A percentile compares a stretch with the other conserved stretches of the same genome.
Conservation (phyloP, 2,797 vertebrate genomes). For the Xerus rutilus region DNA sequence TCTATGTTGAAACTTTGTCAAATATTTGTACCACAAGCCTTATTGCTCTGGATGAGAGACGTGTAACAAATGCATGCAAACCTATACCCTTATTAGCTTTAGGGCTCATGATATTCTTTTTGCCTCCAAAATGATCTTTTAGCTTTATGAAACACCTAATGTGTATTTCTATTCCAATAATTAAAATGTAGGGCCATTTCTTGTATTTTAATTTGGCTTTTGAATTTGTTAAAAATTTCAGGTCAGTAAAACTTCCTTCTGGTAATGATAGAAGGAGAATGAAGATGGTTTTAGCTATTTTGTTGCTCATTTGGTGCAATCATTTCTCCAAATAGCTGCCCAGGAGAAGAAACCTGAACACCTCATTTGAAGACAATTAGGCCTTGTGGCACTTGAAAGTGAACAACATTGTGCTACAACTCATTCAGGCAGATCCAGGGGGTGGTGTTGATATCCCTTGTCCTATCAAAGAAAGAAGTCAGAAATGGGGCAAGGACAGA, state of each 20-base stretch:
- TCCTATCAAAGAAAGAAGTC: constrained; percentile 75
- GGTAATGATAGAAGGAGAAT: constrained; percentile 24
- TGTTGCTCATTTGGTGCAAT: not conserved
- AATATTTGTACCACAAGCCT: not conserved
- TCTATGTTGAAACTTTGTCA: not conserved
- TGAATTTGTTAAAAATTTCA: constrained; percentile 34
- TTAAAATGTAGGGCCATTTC: not conserved
- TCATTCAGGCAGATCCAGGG: constrained; percentile 68
- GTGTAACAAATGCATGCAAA: not conserved
- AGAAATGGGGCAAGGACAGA: constrained; percentile 58
- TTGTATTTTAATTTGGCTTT: constrained; percentile 62
- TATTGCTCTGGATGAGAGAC: not conserved
- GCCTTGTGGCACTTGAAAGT: constrained; percentile 10
- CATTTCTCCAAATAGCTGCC: constrained; percentile 11
- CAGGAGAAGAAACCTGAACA: constrained; percentile 35
- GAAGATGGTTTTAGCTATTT: constrained; percentile 48
- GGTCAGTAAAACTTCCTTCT: constrained; percentile 38
- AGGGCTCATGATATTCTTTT: not conserved
- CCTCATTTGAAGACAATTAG: constrained; percentile 71
- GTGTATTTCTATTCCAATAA: not conserved
- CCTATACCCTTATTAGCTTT: not conserved
- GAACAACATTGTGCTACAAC: constrained; percentile 51
- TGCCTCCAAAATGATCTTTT: not conserved
- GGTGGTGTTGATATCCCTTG: constrained; percentile 75
- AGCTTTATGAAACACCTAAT: not conserved